Base-by-base conservation (phyloP, 2,888 invertebrate genomes). In the Alsophila aescularia region DNA sequence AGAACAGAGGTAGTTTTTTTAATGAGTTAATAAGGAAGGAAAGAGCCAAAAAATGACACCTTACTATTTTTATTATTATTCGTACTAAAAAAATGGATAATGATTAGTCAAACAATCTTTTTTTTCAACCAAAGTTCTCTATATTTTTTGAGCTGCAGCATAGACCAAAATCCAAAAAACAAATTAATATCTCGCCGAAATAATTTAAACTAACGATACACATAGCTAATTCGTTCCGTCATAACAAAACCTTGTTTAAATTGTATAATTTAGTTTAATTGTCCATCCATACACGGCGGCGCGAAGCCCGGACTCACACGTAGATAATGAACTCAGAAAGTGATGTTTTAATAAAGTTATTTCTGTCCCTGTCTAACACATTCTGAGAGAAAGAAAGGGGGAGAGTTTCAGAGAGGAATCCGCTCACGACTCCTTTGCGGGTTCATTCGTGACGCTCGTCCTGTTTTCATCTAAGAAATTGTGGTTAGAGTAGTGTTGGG, bases 261-360 rank as follows among this genome's bases (percentile, higher is more conserved):
- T 78, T 77, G 75, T 79, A 77, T 83, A 79, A 83, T 82, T 83
- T 78, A 79, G 72, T 77, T 78, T 79, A 79, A 83, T 79, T 80
- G 75, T 80, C 72, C 77, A 80, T 83, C 81, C 81, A 77, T 69
- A 70, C 69, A 57, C 24, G 32, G 52, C 55, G 62, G 64, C 74
- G 75, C 79, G 79, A 79, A 79, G 71, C 70, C 69, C 64, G 86
- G 76, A 87, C 87, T 73, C 87, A 87, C 88, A 87, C 87, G 87
- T 77, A 70, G 88, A 80, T 85, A 87, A 85, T 85, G 75, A 80
- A 80, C 70, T 72, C 66, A 69, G 68, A 69, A 73, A 68, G 67
- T 73, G 81, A 83, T 80, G 83, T 83, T 84, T 83, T 83, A 83
- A 83, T 83, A 81, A 81, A 81, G 75, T 75, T 73, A 63, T 65